Conservation (phyloP, 2,888 invertebrate species). For the Entomobrya proxima region DNA sequence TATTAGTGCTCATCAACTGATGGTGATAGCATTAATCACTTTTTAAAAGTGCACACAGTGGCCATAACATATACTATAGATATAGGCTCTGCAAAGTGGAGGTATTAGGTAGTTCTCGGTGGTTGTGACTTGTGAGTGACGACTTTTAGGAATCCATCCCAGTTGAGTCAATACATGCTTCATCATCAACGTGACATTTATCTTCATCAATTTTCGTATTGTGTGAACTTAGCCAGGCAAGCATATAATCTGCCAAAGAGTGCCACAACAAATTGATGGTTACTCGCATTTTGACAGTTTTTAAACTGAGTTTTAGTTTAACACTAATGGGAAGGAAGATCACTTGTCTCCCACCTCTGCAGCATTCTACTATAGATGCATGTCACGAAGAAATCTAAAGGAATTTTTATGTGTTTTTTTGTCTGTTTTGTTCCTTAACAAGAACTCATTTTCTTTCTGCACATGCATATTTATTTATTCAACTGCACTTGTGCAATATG, state of each 20-base stretch:
- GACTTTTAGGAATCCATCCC: neutral
- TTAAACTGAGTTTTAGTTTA: neutral
- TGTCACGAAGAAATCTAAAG: neutral
- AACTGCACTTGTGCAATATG: neutral
- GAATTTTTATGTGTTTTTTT: neutral
- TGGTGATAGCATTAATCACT: neutral
- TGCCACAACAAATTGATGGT: slow-evolving; percentile 25
- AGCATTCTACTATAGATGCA: neutral
- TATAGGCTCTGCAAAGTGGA: neutral
- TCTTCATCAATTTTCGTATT: slow-evolving; percentile 16
- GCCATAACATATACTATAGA: no score
- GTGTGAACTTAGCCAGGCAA: slow-evolving; percentile 14
- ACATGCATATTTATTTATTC: no score
- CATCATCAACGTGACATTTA: neutral
- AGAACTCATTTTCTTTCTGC: neutral
- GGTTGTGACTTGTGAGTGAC: neutral
- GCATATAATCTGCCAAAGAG: neutral
- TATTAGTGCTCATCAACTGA: neutral
- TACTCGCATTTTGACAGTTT: neutral
- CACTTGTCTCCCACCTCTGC: neutral
- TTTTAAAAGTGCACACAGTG: slow-evolving; percentile 8
- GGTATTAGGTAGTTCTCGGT: no score
- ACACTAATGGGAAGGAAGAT: neutral
- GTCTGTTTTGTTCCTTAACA: neutral
- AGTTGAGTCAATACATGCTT: neutral